Conservation (phyloP, 1,140 invertebrate species). For the Coenobita brevimanus region DNA sequence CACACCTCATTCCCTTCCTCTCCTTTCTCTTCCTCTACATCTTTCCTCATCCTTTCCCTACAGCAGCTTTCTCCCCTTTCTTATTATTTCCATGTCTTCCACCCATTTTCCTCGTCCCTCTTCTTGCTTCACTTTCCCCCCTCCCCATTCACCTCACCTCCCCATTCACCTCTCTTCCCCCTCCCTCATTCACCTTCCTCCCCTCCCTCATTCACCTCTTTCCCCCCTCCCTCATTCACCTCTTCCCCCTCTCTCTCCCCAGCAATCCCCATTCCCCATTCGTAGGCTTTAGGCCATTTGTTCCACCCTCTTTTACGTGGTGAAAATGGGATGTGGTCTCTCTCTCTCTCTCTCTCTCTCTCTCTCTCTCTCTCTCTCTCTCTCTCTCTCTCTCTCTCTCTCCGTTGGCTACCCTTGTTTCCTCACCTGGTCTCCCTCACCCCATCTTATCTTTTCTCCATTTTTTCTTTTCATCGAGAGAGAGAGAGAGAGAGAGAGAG, state of each 20-base stretch:
- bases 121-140: neutral
- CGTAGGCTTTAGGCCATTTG: neutral
- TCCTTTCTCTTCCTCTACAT: neutral
- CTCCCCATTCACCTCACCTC: neutral
- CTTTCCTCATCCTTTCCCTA: neutral
- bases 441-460: neutral
- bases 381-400: constrained; percentile 32
- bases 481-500: too few relatives aligned
- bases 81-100: neutral
- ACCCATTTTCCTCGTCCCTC: neutral
- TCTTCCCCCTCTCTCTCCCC: neutral
- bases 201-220: neutral
- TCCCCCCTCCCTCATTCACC: neutral
- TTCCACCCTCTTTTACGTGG: neutral
- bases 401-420: neutral
- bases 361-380: neutral
- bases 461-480: neutral
- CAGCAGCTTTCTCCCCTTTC: neutral
- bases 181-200: constrained; percentile 17
- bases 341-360: constrained; percentile 12
- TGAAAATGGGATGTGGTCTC: neutral
- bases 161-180: neutral
- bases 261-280: too few relatives aligned
- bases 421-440: constrained; percentile 19
- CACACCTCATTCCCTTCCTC: neutral